phyloP scores from a whole-genome alignment of 2,113 vertebrate species.

The Dolichallabes microphthalmus region DNA sequence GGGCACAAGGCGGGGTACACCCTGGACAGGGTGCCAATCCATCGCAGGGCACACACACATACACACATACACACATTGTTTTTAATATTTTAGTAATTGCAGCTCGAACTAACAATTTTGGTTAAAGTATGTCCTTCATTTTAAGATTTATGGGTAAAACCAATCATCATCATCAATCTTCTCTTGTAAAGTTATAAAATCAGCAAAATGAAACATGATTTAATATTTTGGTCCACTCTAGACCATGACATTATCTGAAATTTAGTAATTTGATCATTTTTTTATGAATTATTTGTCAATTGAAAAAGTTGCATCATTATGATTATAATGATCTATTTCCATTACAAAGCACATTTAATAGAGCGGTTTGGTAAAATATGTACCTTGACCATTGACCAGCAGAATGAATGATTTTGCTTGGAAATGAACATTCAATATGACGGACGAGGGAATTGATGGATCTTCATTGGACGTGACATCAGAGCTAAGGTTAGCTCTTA shows the following conservation, averaged over 20 bases:
- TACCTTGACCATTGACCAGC: no score
- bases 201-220: not conserved
- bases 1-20: no score
- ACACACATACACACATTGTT: no score
- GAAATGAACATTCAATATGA: no score
- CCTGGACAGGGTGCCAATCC: no score
- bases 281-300: not conserved
- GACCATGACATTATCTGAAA: not conserved
- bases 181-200: not conserved
- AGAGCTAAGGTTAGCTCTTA: no score
- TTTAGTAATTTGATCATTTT: not conserved
- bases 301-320: not conserved
- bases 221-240: not conserved
- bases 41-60: no score
- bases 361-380: no score
- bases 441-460: no score
- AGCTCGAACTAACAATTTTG: not conserved
- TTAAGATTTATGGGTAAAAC: not conserved
- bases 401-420: no score
- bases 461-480: no score
- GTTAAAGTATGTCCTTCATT: not conserved
- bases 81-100: not conserved
- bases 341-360: not conserved
- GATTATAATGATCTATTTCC: not conserved
- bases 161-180: not conserved